A percentile compares a stretch with the other conserved stretches of the same genome.
phyloP scores from a whole-genome alignment of 1,140 invertebrate genomes.

The Camponotus pennsylvanicus region DNA sequence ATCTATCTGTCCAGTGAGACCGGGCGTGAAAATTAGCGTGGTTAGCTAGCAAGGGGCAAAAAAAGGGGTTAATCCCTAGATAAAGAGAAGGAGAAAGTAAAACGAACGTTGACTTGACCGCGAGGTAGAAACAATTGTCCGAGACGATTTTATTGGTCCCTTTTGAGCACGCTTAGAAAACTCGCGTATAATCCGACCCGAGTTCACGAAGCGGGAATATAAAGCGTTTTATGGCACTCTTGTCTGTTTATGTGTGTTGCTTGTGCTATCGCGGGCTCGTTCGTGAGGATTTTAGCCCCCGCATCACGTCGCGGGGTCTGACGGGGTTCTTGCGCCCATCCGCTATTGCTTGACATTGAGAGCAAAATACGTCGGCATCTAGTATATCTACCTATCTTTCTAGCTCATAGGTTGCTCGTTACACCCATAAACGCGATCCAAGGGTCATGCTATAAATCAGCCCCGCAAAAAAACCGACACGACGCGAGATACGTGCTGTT shows the following conservation, averaged over 20 bases:
- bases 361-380: slow-evolving; percentile 34
- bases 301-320: slow-evolving; percentile 25
- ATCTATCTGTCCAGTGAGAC: slow-evolving; percentile 17
- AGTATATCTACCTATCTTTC: slow-evolving; percentile 13
- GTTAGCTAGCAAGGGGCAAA: slow-evolving; percentile 10
- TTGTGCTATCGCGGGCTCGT: slow-evolving; percentile 13
- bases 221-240: slow-evolving; percentile 71
- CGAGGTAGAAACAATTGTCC: slow-evolving; percentile 45
- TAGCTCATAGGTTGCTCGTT: slow-evolving; percentile 1
- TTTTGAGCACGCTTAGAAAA: slow-evolving; percentile 65
- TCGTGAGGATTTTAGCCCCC: slow-evolving; percentile 64
- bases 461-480: slow-evolving; percentile 25
- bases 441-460: slow-evolving; percentile 65
- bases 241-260: slow-evolving; percentile 51
- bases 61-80: background rate
- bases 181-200: slow-evolving; percentile 43
- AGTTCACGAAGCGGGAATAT: slow-evolving; percentile 62
- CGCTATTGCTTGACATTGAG: slow-evolving; percentile 55
- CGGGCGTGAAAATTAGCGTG: background rate
- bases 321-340: slow-evolving; percentile 67
- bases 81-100: background rate
- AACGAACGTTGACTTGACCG: slow-evolving; percentile 53
- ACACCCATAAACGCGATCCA: slow-evolving; percentile 57
- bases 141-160: slow-evolving; percentile 63
- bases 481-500: background rate